Evolutionary conservation across 2,888 invertebrate genomes (phyloP).

Genomic region (Mesodorylaimus sp.): DNA sequence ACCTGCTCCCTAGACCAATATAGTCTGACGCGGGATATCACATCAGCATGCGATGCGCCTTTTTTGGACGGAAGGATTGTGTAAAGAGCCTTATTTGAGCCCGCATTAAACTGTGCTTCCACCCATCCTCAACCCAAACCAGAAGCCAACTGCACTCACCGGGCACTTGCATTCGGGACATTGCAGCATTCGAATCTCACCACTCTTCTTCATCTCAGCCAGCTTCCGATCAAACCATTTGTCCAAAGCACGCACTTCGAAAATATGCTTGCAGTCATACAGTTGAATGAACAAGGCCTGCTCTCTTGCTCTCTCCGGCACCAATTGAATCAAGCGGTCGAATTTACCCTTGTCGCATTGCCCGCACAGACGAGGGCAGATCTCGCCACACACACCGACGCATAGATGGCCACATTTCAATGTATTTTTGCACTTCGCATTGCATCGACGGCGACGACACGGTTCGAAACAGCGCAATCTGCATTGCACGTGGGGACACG

Average conservation of each 20-base stretch:
- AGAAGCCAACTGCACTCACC: no score
- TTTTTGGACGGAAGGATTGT: no score
- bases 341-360: constrained; percentile 36
- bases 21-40: no score
- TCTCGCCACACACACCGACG: constrained; percentile 53
- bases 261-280: constrained; percentile 27
- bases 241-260: constrained; percentile 33
- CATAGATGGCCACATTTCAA: constrained; percentile 41
- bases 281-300: constrained; percentile 33
- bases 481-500: constrained; percentile 32
- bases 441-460: constrained; percentile 30
- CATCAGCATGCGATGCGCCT: no score
- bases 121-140: no score
- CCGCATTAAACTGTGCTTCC: no score
- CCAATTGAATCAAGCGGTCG: constrained; percentile 20
- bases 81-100: no score
- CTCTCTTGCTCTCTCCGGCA: constrained; percentile 40
- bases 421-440: constrained; percentile 26
- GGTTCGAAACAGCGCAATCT: constrained; percentile 30
- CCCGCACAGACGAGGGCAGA: constrained; percentile 44
- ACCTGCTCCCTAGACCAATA: no score
- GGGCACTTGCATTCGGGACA: no score
- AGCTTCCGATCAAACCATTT: constrained; percentile 19
- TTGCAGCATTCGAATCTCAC: no score
- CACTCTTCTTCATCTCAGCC: no score